Percentiles rank a stretch among this genome's conserved stretches.
Conservation (phyloP, 2,888 invertebrate genomes). For the Dasypolia templi region DNA sequence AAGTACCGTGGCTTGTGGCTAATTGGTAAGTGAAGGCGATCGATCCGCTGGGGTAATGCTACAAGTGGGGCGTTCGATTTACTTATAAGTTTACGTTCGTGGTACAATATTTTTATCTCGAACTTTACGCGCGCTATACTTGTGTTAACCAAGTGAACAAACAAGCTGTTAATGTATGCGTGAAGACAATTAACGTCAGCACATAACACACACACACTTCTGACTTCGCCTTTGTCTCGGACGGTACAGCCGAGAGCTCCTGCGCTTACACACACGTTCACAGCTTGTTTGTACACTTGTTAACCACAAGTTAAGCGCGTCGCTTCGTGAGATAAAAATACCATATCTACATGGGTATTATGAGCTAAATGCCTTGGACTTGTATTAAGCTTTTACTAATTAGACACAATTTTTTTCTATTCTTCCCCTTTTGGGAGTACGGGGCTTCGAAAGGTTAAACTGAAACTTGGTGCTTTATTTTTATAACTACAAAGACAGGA, state of each 20-base stretch:
- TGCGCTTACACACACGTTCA: too few species aligned
- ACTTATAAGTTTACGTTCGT: not conserved
- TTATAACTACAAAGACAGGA: not conserved
- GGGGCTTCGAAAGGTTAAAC: not conserved
- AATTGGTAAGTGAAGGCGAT: slow-evolving; percentile 28
- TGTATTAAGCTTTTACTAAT: not conserved
- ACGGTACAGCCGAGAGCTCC: too few species aligned
- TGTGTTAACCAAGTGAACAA: too few species aligned
- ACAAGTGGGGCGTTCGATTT: not conserved
- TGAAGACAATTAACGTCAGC: too few species aligned
- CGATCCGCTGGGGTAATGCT: slow-evolving; percentile 3
- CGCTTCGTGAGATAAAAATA: too few species aligned
- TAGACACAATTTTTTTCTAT: not conserved
- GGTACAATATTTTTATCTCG: not conserved
- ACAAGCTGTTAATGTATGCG: too few species aligned
- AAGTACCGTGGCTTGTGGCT: slow-evolving; percentile 17
- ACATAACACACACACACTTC: too few species aligned
- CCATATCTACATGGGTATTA: not conserved
- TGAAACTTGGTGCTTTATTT: too few species aligned
- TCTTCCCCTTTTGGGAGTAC: not conserved
- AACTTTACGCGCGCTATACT: too few species aligned
- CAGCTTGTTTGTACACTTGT: too few species aligned
- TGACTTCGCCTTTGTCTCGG: too few species aligned
- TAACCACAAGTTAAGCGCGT: too few species aligned
- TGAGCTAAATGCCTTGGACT: not conserved